phyloP scores from a whole-genome alignment of 2,888 invertebrate species.

The Amphimallon solstitiale region DNA sequence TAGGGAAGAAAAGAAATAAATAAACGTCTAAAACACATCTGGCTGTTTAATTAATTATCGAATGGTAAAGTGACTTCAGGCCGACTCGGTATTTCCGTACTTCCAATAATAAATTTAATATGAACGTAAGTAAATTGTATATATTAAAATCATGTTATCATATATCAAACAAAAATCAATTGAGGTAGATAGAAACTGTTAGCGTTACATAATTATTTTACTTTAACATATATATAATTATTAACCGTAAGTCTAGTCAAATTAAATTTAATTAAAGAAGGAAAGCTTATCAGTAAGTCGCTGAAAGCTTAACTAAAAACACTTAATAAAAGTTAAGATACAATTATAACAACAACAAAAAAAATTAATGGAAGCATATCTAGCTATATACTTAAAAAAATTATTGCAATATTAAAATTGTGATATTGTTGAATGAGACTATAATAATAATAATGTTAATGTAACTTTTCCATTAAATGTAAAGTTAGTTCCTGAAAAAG shows the following conservation, averaged over 20 bases:
- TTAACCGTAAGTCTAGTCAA: conserved; percentile 36
- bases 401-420: conserved; percentile 65
- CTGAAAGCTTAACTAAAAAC: conserved; percentile 26
- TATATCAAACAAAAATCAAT: neutral
- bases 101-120: no score
- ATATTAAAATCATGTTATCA: no score
- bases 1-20: no score
- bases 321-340: conserved; percentile 26
- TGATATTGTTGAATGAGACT: conserved; percentile 64
- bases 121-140: conserved; percentile 2
- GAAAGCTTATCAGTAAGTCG: conserved; percentile 31
- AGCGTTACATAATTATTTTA: conserved; percentile 31
- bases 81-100: no score
- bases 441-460: conserved; percentile 57
- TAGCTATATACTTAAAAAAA: conserved; percentile 56
- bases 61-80: no score
- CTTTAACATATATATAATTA: conserved; percentile 35
- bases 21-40: no score
- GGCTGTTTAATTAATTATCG: no score
- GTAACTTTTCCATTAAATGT: conserved; percentile 60
- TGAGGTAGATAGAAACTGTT: conserved; percentile 19
- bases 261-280: conserved; percentile 30
- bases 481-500: conserved; percentile 59
- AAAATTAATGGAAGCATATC: conserved; percentile 61
- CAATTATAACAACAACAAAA: conserved; percentile 7